Conservation (phyloP, 2,888 invertebrate genomes). For the Parascotia fuliginaria region DNA sequence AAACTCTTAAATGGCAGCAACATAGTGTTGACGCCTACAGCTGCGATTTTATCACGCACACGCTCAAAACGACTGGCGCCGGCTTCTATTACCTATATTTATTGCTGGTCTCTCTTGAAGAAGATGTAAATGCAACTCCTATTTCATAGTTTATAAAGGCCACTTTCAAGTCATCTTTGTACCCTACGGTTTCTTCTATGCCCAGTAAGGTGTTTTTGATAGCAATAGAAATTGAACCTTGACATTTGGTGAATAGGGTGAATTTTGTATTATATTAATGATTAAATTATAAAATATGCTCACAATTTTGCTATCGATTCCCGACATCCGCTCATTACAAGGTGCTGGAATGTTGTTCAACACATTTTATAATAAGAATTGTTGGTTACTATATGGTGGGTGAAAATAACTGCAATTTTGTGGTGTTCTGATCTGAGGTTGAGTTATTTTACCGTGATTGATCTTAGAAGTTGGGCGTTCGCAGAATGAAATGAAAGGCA, state of each 20-base stretch:
- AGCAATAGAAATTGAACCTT: conserved; percentile 51
- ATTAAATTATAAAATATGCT: conserved; percentile 73
- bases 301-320: conserved; percentile 80
- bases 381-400: conserved; percentile 58
- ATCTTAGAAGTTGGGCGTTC: conserved; percentile 27
- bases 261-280: conserved; percentile 33
- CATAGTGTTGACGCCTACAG: conserved; percentile 64
- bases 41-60: conserved; percentile 73
- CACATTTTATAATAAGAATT: conserved; percentile 74
- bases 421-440: conserved; percentile 31
- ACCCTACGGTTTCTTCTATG: conserved; percentile 56
- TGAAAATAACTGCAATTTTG: conserved; percentile 59
- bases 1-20: conserved; percentile 62
- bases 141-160: conserved; percentile 64
- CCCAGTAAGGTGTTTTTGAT: conserved; percentile 45
- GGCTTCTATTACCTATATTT: conserved; percentile 69
- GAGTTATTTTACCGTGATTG: conserved; percentile 38
- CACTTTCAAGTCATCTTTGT: conserved; percentile 63
- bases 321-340: conserved; percentile 83
- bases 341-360: conserved; percentile 79
- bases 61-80: conserved; percentile 73
- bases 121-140: conserved; percentile 68
- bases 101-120: conserved; percentile 60
- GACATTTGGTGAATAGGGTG: conserved; percentile 41
- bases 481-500: conserved; percentile 5